phyloP scores from a whole-genome alignment of 2,888 invertebrate genomes.

The Agrotis ipsilon region DNA sequence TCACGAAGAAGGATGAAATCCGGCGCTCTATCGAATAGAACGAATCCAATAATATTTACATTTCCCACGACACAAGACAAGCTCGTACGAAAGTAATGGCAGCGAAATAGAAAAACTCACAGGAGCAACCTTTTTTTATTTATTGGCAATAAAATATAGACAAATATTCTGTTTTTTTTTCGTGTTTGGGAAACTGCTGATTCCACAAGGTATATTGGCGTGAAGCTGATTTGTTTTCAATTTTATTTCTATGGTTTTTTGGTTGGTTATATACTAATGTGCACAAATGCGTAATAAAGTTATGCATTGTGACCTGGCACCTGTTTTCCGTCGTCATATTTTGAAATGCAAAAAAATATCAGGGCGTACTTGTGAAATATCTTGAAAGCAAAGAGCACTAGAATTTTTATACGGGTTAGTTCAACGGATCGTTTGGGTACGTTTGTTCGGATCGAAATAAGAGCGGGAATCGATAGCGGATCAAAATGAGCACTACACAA shows the following conservation, averaged over 20 bases:
- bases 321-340: too few relatives aligned
- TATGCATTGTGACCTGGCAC: too few relatives aligned
- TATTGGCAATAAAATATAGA: constrained; percentile 51
- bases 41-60: constrained; percentile 72
- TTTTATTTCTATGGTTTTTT: neutral
- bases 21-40: constrained; percentile 57
- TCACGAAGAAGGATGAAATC: constrained; percentile 61
- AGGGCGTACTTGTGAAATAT: neutral
- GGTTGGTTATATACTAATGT: neutral
- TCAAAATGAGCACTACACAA: constrained; percentile 28
- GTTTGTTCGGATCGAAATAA: neutral
- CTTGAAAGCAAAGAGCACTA: neutral
- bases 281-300: neutral
- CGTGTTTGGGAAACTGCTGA: constrained; percentile 32
- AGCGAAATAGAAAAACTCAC: constrained; percentile 58
- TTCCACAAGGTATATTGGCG: constrained; percentile 14
- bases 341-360: neutral
- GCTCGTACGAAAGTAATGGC: constrained; percentile 43
- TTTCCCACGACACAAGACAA: constrained; percentile 54
- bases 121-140: constrained; percentile 42
- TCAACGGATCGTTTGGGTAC: neutral
- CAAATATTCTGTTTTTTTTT: constrained; percentile 49
- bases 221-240: constrained; percentile 5
- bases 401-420: neutral
- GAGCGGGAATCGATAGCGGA: constrained; percentile 2